phyloP scores from a whole-genome alignment of 2,888 invertebrate species.

The Busseola fusca region DNA sequence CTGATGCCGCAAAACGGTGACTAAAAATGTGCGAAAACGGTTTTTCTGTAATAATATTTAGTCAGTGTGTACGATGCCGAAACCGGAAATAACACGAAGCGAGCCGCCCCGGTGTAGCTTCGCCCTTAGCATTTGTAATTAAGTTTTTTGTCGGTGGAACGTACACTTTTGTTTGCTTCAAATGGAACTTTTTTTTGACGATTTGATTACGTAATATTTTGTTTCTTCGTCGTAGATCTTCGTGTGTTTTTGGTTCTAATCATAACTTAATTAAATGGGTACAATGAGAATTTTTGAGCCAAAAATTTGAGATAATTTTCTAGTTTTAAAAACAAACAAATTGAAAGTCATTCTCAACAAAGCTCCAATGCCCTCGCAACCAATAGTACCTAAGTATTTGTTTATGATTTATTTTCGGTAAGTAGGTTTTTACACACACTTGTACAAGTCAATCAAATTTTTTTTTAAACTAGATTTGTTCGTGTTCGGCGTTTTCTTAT shows the following conservation, averaged over 20 bases:
- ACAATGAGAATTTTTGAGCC: neutral
- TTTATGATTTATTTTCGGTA: no score
- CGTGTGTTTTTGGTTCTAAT: neutral
- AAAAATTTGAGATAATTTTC: neutral
- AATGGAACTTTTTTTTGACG: slow-evolving; percentile 19
- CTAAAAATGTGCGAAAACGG: slow-evolving; percentile 49
- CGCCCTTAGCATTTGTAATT: slow-evolving; percentile 57
- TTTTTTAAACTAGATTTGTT: no score
- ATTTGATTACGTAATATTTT: neutral
- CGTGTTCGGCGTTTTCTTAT: no score
- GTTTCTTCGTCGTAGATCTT: neutral
- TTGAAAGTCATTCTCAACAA: neutral
- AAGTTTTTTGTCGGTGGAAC: slow-evolving; percentile 57
- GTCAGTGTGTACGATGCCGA: slow-evolving; percentile 40
- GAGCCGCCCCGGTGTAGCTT: slow-evolving; percentile 42
- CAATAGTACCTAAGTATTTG: neutral
- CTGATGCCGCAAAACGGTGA: slow-evolving; percentile 43
- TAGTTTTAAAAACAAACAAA: neutral
- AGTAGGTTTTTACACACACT: no score
- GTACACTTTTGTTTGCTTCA: slow-evolving; percentile 39
- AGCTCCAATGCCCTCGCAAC: neutral
- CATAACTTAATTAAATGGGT: neutral
- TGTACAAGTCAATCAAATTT: no score
- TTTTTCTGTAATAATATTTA: slow-evolving; percentile 57
- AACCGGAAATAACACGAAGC: slow-evolving; percentile 56